Evolutionary conservation across 2,797 vertebrate genomes (phyloP).

Genomic region (Tenualosa thibaudeaui): DNA sequence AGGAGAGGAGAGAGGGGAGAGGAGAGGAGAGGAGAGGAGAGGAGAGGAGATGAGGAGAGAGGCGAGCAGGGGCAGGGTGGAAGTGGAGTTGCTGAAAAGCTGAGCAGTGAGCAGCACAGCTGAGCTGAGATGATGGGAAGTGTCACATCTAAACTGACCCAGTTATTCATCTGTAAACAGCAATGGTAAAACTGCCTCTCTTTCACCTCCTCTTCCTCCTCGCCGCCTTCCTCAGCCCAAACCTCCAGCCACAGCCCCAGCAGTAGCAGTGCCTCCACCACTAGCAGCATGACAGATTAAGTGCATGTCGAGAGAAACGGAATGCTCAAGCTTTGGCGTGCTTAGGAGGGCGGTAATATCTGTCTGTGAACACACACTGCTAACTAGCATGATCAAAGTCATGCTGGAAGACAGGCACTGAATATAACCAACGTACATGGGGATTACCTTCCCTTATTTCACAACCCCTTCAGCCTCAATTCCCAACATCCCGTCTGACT

Average conservation of each 20-base stretch:
- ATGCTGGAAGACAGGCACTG: neutral
- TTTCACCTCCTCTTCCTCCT: conserved; percentile 27
- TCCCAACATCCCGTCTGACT: neutral
- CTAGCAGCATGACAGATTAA: conserved; percentile 6
- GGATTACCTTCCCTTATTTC: neutral
- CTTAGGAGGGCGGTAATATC: neutral
- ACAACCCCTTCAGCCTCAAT: neutral
- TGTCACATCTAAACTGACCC: conserved; percentile 70
- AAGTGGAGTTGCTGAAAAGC: conserved; percentile 57
- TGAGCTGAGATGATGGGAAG: conserved; percentile 66
- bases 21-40: too few species aligned
- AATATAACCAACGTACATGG: neutral
- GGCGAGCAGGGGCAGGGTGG: neutral
- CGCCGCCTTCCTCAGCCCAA: neutral
- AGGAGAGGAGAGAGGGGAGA: neutral
- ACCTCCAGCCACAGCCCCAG: neutral
- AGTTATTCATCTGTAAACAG: conserved; percentile 74
- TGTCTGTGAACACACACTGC: neutral
- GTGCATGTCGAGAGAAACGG: neutral
- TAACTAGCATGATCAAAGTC: conserved; percentile 15
- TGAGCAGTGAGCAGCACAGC: conserved; percentile 54
- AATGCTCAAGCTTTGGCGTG: neutral
- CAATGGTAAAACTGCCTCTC: conserved; percentile 37
- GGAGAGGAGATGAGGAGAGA: too few species aligned
- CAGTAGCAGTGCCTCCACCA: conserved; percentile 28